Evolutionary conservation across 2,888 invertebrate genomes (phyloP).

Genomic region (Heliothis peltigera): DNA sequence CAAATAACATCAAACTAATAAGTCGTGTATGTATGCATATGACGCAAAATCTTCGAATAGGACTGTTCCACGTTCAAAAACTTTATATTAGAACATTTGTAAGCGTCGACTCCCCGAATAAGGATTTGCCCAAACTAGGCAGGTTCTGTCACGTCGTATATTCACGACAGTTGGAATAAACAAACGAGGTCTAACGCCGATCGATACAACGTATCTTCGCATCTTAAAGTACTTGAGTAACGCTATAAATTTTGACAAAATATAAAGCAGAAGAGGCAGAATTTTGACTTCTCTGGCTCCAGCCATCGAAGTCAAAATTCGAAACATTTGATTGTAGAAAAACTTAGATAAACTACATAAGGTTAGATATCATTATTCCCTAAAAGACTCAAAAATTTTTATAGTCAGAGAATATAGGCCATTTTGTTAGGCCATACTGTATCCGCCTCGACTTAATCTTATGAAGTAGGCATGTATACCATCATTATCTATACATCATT

Average conservation of each 20-base stretch:
- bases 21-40: neutral
- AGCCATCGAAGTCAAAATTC: too few relatives aligned
- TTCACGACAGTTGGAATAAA: conserved; percentile 49
- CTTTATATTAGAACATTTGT: conserved; percentile 22
- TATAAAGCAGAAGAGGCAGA: neutral
- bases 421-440: too few relatives aligned
- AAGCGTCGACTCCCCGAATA: conserved; percentile 8
- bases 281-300: neutral
- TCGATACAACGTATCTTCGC: neutral
- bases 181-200: conserved; percentile 32
- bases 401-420: too few relatives aligned
- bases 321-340: neutral
- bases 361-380: too few relatives aligned
- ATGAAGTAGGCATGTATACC: too few relatives aligned
- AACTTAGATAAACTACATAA: too few relatives aligned
- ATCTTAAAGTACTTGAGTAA: neutral
- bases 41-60: neutral
- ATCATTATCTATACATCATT: too few relatives aligned
- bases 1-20: neutral
- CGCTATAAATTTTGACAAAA: conserved; percentile 1
- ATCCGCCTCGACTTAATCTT: too few relatives aligned
- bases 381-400: too few relatives aligned
- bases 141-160: conserved; percentile 48
- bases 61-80: conserved; percentile 13
- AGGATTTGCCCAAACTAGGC: conserved; percentile 30